phyloP scores from a whole-genome alignment of 2,888 invertebrate genomes.

The Bhutanitis thaidina region DNA sequence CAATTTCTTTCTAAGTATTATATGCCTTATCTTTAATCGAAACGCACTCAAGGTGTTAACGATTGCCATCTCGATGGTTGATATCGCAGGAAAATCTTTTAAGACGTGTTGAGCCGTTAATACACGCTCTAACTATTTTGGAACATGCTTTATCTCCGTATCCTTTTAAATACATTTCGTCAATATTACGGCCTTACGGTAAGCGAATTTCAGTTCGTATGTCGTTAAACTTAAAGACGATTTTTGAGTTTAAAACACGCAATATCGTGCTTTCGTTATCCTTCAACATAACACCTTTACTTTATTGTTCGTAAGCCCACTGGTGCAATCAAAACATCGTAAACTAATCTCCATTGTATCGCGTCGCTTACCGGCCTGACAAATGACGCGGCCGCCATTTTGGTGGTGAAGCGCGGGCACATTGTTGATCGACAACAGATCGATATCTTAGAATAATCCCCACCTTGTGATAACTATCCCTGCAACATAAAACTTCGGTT shows the following conservation, averaged over 20 bases:
- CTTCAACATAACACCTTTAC: slow-evolving; percentile 42
- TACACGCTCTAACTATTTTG: slow-evolving; percentile 49
- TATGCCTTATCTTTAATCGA: slow-evolving; percentile 6
- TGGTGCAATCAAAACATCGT: slow-evolving; percentile 67
- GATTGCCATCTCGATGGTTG: slow-evolving; percentile 15
- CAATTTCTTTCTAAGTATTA: slow-evolving; percentile 1
- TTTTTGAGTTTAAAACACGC: not conserved
- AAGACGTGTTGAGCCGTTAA: slow-evolving; percentile 59
- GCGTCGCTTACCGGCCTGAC: slow-evolving; percentile 36
- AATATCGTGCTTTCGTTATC: slow-evolving; percentile 27
- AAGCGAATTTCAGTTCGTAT: not conserved
- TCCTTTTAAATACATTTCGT: slow-evolving; percentile 26
- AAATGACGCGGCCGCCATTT: slow-evolving; percentile 47
- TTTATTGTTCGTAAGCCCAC: slow-evolving; percentile 39
- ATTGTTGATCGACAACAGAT: slow-evolving; percentile 46
- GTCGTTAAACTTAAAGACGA: not conserved
- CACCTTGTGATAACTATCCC: slow-evolving; percentile 21
- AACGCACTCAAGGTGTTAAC: slow-evolving; percentile 10
- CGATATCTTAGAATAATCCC: slow-evolving; percentile 43
- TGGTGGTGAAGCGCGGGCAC: slow-evolving; percentile 32
- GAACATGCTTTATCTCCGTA: slow-evolving; percentile 31
- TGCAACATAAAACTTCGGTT: slow-evolving; percentile 9
- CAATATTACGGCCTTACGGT: slow-evolving; percentile 9
- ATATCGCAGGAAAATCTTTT: slow-evolving; percentile 36
- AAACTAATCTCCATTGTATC: slow-evolving; percentile 58